Conservation (phyloP, 2,113 vertebrate genomes). For the Lathamus discolor region DNA sequence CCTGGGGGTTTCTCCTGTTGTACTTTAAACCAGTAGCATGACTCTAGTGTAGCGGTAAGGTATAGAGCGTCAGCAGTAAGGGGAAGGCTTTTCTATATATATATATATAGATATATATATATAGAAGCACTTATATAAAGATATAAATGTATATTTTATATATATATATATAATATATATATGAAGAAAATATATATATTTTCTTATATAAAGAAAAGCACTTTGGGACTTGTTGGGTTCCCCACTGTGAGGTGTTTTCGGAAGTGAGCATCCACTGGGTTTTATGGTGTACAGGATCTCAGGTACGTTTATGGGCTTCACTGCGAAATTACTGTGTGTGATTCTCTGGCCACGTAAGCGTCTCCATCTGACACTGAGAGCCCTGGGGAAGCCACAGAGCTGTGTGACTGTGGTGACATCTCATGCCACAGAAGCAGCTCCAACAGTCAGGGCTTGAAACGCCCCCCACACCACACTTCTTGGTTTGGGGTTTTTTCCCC, state of each 20-base stretch:
- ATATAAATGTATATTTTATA: too few species aligned
- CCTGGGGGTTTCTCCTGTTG: not conserved
- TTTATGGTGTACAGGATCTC: not conserved
- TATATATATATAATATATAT: too few species aligned
- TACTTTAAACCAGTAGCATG: not conserved
- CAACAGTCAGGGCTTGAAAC: not conserved
- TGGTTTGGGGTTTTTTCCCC: not conserved
- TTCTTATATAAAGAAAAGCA: not conserved
- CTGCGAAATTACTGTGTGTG: not conserved
- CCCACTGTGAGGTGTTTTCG: not conserved
- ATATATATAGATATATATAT: too few species aligned
- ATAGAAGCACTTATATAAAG: too few species aligned
- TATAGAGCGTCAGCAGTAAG: not conserved
- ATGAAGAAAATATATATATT: not conserved
- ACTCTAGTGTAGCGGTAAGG: not conserved
- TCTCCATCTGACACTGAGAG: not conserved
- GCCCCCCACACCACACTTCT: not conserved
- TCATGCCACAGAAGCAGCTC: not conserved
- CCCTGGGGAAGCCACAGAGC: not conserved
- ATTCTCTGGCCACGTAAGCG: accelerated
- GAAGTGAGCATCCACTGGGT: not conserved
- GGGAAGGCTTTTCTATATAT: not conserved
- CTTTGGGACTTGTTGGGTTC: not conserved
- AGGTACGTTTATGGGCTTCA: not conserved
- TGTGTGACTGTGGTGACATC: not conserved